Evolutionary conservation across 2,888 invertebrate genomes (phyloP), one percentile per base, ranked within the genome.

Genomic region (Prenolepis imparis): DNA sequence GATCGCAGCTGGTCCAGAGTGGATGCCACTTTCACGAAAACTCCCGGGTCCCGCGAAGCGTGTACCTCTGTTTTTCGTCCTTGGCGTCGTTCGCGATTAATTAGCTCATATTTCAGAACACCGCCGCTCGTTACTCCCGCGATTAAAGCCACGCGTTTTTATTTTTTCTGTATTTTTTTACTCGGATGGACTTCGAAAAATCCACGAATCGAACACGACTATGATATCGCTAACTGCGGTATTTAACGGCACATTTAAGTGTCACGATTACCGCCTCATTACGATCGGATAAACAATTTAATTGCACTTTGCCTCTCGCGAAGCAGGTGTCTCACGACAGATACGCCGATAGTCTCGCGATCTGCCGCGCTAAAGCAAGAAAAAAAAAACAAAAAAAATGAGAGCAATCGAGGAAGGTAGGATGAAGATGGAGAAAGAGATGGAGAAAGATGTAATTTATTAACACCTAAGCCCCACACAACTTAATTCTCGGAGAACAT

Each of bases 201-300:
- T 80, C 73, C 57, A 72, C 72, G 55, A 39, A 24, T 15, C 36
- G 24, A 15, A 36, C 36, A 52, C 44, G 8, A 36, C 28, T 59
- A 9, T 55, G n/a, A n/a, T 59, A 70, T 44, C 72, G 59, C 32
- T 82, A 77, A 77, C n/a, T 2, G 52, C 66, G 48, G 21, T 72
- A 78, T 36, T 44, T 28, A 61, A 28, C 55, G 52, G 59, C 66
- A 24, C 64, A 82, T 55, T 87, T 75, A 88, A 89, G 86, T 86
- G 86, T 84, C 77, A 83, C 85, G 84, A 87, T 88, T 86, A 84
- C 84, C 81, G 63, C 80, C 67, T 78, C 77, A 87, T 87, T 84
- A 88, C 64, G 80, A 70, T 68, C 80, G 67, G 80, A 85, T 81
- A 86, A 89, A 89, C 84, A 85, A 87, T 89, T 85, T 82, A 85